Evolutionary conservation across 1,140 invertebrate genomes (phyloP), one percentile per base, ranked within the genome.

Genomic region (Calephelis nemesis): DNA sequence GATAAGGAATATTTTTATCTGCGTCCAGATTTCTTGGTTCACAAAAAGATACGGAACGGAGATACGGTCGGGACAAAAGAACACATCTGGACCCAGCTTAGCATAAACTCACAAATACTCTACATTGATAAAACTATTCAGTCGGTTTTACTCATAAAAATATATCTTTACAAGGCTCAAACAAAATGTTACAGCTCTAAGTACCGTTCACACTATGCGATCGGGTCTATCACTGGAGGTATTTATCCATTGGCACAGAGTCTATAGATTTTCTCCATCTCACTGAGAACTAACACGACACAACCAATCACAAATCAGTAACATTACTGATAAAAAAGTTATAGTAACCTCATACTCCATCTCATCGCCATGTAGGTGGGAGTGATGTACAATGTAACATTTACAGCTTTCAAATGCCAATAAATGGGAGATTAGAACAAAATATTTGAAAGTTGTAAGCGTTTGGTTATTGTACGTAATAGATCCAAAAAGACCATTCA

Each of bases 151-250:
- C 87, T 79, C 85, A 90, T 90, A 89, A 91, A 90, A 89, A 90
- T 90, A 91, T 89, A 91, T 90, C 83, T 90, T 90, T 88, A 89
- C 86, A 90, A 90, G 87, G 87, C 87, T 90, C 85, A 87, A 91
- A 88, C 84, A 84, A 89, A 89, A 84, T 79, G 84, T 83, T 83
- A 79, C 79, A 87, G 79, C 78, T 81, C 74, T 82, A 79, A 76
- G 76, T 82, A 84, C 82, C 79, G 79, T 77, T 78, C 78, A 80
- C 81, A 78, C 71, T 74, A 75, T 75, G 83, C 79, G 82, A 77
- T 78, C 73, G 81, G 76, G 73, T 74, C 71, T 84, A 85, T 88
- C 83, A 88, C 85, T 87, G 86, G 84, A 75, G 74, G 74, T 76
- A 79, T 72, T 71, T 73, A 74, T 77, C 74, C 76, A 75, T 82